Base-by-base conservation (phyloP, 2,113 vertebrate genomes). In the Athene noctua region DNA sequence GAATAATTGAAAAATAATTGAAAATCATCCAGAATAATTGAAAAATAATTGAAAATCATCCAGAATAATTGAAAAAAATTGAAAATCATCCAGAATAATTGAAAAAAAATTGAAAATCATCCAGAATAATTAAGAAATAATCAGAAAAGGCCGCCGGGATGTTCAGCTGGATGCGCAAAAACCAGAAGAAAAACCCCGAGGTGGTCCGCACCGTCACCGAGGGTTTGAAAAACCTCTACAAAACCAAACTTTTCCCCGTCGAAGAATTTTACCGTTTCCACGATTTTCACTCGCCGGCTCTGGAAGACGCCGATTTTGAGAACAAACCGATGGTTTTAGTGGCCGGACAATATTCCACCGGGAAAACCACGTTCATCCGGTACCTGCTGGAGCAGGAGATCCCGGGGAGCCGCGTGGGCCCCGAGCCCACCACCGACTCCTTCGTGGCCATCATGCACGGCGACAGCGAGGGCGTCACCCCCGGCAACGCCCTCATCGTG, bases 361-460 rank as follows among this genome's bases (percentile, higher is more conserved):
- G 99, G 34, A 99, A 99, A 95, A 99, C 99, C 18, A 99, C 99
- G 13, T 99, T 99, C 94, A 99, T 99, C 96, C 99, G 98, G 82
- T 99, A 99, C 93, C 98, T 99, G 18, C 97, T 99, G 97, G 99
- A 99, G 96, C 99, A 99, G 96, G 99, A 99, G 13, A 98, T 99
- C 47, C 99, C 99, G 0, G 99, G 99, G 21, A 99, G 98, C 84
- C 98, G 99, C 8, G 97, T 99, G 32, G 99, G 99, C 2, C 99
- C 99, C 0, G 99, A 99, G 65, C 99, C 99, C 90, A 99, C 99
- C 95, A 99, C 99, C 4, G 99, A 99, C 71, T 98, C 98, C 91
- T 99, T 99, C 57, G 99, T 99, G 19, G 99, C 99, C 5, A 98
- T 99, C 94, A 99, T 99, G 99, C 99, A 99, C 0, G 99, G 99